A percentile compares a stretch with the other conserved stretches of the same genome.
Conservation (phyloP, 2,888 invertebrate species). For the Athetis lepigone region DNA sequence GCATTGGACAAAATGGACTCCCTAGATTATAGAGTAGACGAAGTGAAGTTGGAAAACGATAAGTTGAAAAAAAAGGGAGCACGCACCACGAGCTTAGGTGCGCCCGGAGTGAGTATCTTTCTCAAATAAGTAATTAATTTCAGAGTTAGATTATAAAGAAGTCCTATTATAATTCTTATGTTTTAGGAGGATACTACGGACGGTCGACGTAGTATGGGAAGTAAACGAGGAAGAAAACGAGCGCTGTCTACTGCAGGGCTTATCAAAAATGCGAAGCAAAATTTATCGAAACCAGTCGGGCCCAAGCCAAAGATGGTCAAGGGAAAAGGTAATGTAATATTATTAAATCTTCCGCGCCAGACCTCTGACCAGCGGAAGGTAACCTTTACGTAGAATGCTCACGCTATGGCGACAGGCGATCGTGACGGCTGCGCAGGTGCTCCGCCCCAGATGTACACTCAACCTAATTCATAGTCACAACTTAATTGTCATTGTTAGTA, state of each 20-base stretch:
- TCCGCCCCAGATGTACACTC: neutral
- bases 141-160: neutral
- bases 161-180: neutral
- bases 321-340: constrained; percentile 74
- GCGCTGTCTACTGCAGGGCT: constrained; percentile 79
- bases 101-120: constrained; percentile 67
- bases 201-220: constrained; percentile 69
- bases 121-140: neutral
- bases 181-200: constrained; percentile 67
- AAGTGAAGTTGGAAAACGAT: constrained; percentile 63
- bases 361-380: neutral
- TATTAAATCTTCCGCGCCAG: neutral
- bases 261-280: constrained; percentile 70
- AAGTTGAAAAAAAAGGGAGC: constrained; percentile 70
- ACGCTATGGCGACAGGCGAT: constrained; percentile 4
- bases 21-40: constrained; percentile 63
- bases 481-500: neutral
- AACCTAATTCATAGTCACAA: neutral
- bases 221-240: constrained; percentile 82
- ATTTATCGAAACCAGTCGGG: constrained; percentile 64
- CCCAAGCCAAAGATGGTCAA: constrained; percentile 73
- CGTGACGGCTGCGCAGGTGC: constrained; percentile 11
- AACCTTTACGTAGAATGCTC: constrained; percentile 1
- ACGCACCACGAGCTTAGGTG: constrained; percentile 71
- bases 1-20: constrained; percentile 72